Conservation (phyloP, 2,113 vertebrate species). For the Urocolius indicus region DNA sequence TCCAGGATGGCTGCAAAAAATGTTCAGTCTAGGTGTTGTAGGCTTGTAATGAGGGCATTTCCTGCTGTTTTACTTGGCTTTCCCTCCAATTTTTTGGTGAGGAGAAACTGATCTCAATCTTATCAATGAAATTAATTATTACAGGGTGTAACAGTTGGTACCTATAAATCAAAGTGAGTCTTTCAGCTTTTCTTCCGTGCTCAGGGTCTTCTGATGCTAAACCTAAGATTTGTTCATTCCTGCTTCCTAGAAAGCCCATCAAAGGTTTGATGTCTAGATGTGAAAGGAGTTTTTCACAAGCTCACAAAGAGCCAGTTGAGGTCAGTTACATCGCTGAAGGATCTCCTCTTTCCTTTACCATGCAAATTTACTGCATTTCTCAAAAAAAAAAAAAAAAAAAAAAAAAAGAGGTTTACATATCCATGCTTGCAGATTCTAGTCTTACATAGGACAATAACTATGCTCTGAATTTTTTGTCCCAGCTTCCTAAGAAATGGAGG, state of each 20-base stretch:
- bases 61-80: not conserved
- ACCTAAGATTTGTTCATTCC: not conserved
- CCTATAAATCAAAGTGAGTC: not conserved
- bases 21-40: not conserved
- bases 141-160: not conserved
- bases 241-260: not conserved
- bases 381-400: not conserved
- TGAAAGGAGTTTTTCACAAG: not conserved
- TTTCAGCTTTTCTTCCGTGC: not conserved
- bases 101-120: not conserved
- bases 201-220: not conserved
- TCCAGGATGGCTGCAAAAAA: not conserved
- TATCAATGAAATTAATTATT: not conserved
- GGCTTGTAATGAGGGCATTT: not conserved
- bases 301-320: not conserved
- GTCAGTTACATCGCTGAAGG: not conserved
- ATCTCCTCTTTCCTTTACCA: not conserved
- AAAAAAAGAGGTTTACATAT: not conserved
- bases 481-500: not conserved
- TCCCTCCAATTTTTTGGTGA: not conserved
- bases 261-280: not conserved
- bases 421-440: not conserved
- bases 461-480: not conserved
- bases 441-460: not conserved
- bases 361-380: not conserved